These are phyloP conservation scores for Cinclus mexicanus DNA, from an alignment of 2,113 vertebrate genomes.

Conservation along the genomic window DNA sequence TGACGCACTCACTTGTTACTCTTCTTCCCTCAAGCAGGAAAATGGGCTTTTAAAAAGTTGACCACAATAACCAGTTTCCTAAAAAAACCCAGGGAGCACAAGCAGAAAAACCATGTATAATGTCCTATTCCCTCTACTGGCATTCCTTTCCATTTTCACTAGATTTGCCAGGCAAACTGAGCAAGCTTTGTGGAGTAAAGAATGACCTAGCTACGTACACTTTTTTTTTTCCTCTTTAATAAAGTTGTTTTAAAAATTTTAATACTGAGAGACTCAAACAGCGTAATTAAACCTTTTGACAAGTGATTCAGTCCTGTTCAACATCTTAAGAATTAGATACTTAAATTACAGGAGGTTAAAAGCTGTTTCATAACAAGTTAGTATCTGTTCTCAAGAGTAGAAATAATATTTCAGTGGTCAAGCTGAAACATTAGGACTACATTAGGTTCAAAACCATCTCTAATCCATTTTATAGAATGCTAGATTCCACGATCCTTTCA, in stretches of 20 bases:
- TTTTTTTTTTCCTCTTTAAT: accelerated
- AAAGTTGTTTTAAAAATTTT: accelerated
- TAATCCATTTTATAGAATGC: background rate
- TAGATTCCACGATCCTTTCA: background rate
- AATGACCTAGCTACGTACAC: background rate
- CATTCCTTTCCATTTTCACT: background rate
- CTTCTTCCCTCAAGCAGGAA: background rate
- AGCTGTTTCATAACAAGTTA: background rate
- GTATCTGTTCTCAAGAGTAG: background rate
- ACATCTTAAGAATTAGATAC: background rate
- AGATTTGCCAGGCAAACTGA: background rate
- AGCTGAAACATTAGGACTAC: background rate
- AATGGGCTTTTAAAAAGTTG: accelerated
- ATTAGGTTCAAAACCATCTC: background rate
- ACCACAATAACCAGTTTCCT: background rate
- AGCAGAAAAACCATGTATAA: accelerated
- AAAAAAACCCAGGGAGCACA: background rate
- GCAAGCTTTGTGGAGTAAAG: background rate
- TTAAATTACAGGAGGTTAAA: background rate
- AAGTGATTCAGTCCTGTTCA: background rate
- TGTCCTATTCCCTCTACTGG: background rate
- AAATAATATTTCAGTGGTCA: background rate
- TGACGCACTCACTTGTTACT: background rate
- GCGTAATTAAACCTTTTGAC: background rate
- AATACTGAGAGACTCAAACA: background rate